Evolutionary conservation across 1,140 invertebrate genomes (phyloP), one percentile per base, ranked within the genome.

Genomic region (Drosophila tani): DNA sequence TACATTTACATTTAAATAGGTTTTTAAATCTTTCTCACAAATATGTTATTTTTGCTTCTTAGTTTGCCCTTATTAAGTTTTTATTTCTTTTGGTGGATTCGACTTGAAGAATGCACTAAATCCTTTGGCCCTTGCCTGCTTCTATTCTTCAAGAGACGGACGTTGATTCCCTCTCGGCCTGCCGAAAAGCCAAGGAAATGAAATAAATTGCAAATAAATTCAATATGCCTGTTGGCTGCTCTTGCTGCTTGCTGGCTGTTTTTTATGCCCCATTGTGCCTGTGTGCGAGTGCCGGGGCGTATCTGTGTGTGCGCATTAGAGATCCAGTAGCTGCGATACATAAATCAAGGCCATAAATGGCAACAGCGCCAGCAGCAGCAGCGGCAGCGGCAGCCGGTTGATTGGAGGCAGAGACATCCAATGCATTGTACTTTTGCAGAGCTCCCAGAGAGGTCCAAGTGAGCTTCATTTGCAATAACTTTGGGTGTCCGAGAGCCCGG

Each of bases 171-270:
- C 32, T 32, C 27, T 19, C 14, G 14, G 63, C 12, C 27, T 73
- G 79, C 79, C 85, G 66, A 88, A 84, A 90, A 87, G 81, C 85
- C 75, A 90, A 77, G 68, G 81, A 90, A 88, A 90, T 84, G 81
- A 85, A 84, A 88, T 88, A 88, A 88, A 88, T 84, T 88, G 84
- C 84, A 88, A 88, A 88, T 88, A 88, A 88, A 88, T 87, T 87
- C 84, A 88, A 88, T 84, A 81, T 88, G 66, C 76, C 65, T 77
- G 35, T 53, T 75, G 75, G 77, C 82, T 73, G 59, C 56, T 21
- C 21, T 56, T 24, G 24, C 32, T 11, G 8, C 32, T 35, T 9
- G 32, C 32, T 32, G 47, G 32, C 35, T 63, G 58, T 67, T 69
- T 46, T 79, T 47, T 77, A 24, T 69, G 51, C 45, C 69, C 63